These are phyloP conservation scores for Neuroterus valhalla DNA, from an alignment of 1,140 invertebrate species.

Conservation along the genomic window DNA sequence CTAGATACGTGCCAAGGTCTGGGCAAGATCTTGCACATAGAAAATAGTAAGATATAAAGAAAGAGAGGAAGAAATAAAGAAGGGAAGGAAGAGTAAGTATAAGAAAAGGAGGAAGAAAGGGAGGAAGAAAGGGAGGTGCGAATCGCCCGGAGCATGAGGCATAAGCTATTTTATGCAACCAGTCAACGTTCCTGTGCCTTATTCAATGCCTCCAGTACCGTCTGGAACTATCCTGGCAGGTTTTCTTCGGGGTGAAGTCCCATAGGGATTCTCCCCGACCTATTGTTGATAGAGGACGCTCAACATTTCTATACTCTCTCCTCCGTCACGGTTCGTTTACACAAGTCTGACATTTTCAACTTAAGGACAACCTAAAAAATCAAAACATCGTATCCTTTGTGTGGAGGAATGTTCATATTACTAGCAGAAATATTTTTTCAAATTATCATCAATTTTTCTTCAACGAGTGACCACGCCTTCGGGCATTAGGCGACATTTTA, in stretches of 20 bases:
- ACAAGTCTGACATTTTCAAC: background rate
- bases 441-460: no score
- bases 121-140: background rate
- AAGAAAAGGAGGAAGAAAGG: background rate
- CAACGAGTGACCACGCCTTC: no score
- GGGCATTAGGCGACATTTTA: no score
- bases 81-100: background rate
- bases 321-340: no score
- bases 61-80: background rate
- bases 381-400: no score
- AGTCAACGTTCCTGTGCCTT: slow-evolving; percentile 16
- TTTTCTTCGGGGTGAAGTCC: slow-evolving; percentile 8
- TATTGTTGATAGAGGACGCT: slow-evolving; percentile 17
- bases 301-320: background rate
- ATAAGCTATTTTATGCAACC: slow-evolving; percentile 29
- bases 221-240: background rate
- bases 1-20: slow-evolving; percentile 1
- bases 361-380: background rate
- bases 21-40: background rate
- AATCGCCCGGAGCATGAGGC: slow-evolving; percentile 13
- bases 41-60: background rate
- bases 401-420: no score
- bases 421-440: no score
- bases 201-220: slow-evolving; percentile 24
- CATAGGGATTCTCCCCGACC: background rate